Conservation (phyloP, 2,113 vertebrate species). For the Phrynosoma platyrhinos region DNA sequence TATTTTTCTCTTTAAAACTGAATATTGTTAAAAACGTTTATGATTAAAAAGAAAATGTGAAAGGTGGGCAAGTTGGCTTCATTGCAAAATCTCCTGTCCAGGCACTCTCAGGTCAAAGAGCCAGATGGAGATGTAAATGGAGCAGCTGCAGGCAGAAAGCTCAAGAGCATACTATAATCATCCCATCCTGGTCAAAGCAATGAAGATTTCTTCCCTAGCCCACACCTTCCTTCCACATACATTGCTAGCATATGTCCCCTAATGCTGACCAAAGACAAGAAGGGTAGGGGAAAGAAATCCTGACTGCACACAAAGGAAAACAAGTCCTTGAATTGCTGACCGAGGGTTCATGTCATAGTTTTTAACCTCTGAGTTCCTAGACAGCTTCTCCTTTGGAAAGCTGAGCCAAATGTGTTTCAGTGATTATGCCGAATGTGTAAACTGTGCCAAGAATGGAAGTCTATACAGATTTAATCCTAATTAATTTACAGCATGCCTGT, state of each 20-base stretch:
- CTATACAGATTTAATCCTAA: conserved; percentile 22
- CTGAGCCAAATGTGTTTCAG: background rate
- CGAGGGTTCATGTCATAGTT: background rate
- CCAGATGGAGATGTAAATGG: conserved; percentile 18
- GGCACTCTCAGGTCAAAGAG: background rate
- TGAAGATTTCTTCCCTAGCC: background rate
- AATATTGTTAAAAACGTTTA: background rate
- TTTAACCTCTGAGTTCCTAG: background rate
- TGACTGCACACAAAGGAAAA: conserved; percentile 1
- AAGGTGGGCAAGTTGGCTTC: background rate
- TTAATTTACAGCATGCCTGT: conserved; percentile 6
- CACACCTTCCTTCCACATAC: conserved; percentile 1
- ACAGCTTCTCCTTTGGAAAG: background rate
- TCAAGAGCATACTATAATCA: background rate
- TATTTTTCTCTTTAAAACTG: background rate
- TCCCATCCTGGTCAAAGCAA: background rate
- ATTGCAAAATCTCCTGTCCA: background rate
- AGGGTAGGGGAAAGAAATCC: background rate
- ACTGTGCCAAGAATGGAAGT: background rate
- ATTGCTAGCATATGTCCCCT: background rate
- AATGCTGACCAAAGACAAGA: conserved; percentile 20
- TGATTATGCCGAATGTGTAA: background rate
- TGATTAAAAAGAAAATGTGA: background rate
- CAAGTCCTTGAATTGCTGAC: background rate
- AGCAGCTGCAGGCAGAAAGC: conserved; percentile 14